Base-by-base conservation (phyloP, 2,888 invertebrate species). In the Scotopteryx bipunctaria region DNA sequence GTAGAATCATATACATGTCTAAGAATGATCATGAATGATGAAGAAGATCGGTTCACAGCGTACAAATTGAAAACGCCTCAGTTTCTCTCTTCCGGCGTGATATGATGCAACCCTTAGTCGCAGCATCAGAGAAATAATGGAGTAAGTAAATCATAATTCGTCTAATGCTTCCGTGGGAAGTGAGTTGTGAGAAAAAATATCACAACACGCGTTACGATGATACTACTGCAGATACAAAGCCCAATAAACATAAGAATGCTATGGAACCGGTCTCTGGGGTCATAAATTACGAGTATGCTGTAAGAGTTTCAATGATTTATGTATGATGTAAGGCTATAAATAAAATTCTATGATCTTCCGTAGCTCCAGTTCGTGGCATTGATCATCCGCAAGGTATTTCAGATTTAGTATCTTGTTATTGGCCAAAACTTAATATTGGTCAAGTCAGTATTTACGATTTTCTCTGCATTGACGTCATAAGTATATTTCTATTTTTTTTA, bases 81-180 rank as follows among this genome's bases (percentile, higher is more conserved):
- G 31, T 23, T 35, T 6, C n/a, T 31, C 29, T 27, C 25, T 35
- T 56, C 45, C 14, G 9, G 15, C 16, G 27, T 27, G 6, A 55
- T 31, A 70, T 76, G 73, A 64, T 59, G 78, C 65, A 78, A 78
- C 68, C 63, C 67, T 64, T 57, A 63, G 59, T 63, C 61, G 67
- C 43, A 59, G 37, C 63, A 59, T 66, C 61, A 63, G 64, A 17
- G 41, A 68, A 67, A 67, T 76, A 73, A 77, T 77, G 67, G 64
- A 64, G 69, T 63, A 73, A 73, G 69, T 70, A 67, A 74, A 77
- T 73, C 75, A 71, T 75, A 74, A 67, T 63, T 57, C 64, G 63
- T 56, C 61, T 67, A 64, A 67, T 65, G 66, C 76, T 76, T 71
- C 67, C 73, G 75, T 78, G 78, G 71, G 76, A 78, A 80, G 66